A percentile compares a stretch with the other conserved stretches of the same genome.
Conservation (phyloP, 2,888 invertebrate genomes). For the Megaustenia siamemsis region DNA sequence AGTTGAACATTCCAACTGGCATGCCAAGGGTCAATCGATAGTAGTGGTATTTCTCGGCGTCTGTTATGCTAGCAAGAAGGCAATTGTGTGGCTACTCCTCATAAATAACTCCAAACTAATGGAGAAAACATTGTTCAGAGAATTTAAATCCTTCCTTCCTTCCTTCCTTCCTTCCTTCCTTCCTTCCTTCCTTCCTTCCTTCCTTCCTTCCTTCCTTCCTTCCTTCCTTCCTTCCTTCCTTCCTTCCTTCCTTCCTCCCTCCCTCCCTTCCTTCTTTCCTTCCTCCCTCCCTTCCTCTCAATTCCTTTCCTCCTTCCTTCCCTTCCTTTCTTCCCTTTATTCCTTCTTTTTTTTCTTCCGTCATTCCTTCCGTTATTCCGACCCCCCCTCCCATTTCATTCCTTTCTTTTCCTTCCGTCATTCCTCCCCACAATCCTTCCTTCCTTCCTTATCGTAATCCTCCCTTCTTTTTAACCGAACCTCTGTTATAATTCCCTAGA, state of each 20-base stretch:
- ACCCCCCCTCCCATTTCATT: background rate
- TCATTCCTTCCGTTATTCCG: background rate
- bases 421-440: background rate
- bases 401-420: background rate
- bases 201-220: background rate
- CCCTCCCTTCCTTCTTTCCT: background rate
- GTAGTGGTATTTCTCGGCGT: too few relatives aligned
- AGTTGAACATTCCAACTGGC: too few relatives aligned
- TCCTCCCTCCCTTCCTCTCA: background rate
- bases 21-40: too few relatives aligned
- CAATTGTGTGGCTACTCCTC: too few relatives aligned
- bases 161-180: constrained; percentile 17
- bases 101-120: too few relatives aligned
- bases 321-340: background rate
- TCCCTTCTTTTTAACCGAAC: too few relatives aligned
- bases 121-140: too few relatives aligned
- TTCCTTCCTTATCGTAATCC: background rate
- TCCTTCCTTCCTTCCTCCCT: background rate
- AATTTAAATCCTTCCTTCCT: too few relatives aligned
- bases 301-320: background rate
- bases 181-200: constrained; percentile 4
- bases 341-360: background rate
- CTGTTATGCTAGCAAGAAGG: too few relatives aligned
- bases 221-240: background rate
- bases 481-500: background rate